phyloP scores from a whole-genome alignment of 1,140 invertebrate species.

The Tetramorium parvispinum region DNA sequence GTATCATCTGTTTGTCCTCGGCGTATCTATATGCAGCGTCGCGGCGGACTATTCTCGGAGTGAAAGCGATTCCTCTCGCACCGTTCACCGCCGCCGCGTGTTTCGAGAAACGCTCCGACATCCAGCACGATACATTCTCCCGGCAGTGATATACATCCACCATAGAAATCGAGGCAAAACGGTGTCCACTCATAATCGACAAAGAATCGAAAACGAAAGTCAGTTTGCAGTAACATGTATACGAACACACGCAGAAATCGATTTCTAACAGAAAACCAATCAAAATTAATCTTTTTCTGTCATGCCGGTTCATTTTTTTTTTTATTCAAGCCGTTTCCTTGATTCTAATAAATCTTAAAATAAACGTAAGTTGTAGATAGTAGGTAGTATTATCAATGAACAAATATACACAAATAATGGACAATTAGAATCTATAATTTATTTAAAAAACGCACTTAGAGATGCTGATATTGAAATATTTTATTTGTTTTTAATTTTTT shows the following conservation, averaged over 20 bases:
- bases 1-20: constrained; percentile 74
- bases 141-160: constrained; percentile 14
- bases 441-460: no score
- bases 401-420: no score
- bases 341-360: not conserved
- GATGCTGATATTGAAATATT: no score
- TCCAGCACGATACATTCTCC: constrained; percentile 18
- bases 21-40: constrained; percentile 68
- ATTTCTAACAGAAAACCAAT: not conserved
- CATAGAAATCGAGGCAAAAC: not conserved
- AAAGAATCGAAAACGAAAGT: not conserved
- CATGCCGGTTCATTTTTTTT: not conserved
- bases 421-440: no score
- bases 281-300: not conserved
- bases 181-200: not conserved
- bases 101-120: constrained; percentile 45
- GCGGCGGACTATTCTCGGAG: constrained; percentile 76
- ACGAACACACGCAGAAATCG: not conserved
- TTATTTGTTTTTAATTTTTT: no score
- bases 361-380: not conserved
- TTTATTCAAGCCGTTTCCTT: not conserved
- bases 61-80: constrained; percentile 65
- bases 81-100: constrained; percentile 46
- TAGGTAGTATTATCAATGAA: no score
- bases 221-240: not conserved